These are phyloP conservation scores for Strigops habroptila DNA, from an alignment of 2,113 vertebrate genomes.

Conservation along the genomic window DNA sequence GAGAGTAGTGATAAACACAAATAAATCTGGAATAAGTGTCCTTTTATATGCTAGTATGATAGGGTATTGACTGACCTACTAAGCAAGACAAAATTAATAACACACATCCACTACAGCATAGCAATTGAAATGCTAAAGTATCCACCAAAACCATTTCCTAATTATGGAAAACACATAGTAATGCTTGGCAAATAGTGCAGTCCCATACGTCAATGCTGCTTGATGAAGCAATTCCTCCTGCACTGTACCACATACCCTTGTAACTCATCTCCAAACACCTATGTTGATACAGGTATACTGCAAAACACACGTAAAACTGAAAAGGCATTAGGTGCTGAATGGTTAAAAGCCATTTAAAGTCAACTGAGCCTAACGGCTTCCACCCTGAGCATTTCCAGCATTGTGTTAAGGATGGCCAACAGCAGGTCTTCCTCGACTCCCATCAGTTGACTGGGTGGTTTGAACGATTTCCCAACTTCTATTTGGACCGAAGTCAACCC, in stretches of 20 bases:
- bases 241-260: not conserved
- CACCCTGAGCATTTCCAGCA: not conserved
- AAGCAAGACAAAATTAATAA: not conserved
- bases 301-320: not conserved
- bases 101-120: not conserved
- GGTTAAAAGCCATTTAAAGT: slow-evolving; percentile 4
- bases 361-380: not conserved
- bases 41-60: not conserved
- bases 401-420: not conserved
- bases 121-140: not conserved
- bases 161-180: not conserved
- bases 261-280: not conserved
- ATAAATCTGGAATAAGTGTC: not conserved
- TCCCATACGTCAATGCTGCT: not conserved
- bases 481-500: not conserved
- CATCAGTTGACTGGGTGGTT: not conserved
- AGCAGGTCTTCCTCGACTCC: not conserved
- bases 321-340: not conserved
- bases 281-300: fast-evolving
- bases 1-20: not conserved
- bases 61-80: not conserved
- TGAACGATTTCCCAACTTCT: not conserved
- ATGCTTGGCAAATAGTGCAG: not conserved
- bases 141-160: slow-evolving; percentile 1
- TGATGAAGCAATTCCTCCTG: not conserved